These are phyloP conservation scores for Phortica magna DNA, from an alignment of 2,888 invertebrate genomes.

Conservation along the genomic window DNA sequence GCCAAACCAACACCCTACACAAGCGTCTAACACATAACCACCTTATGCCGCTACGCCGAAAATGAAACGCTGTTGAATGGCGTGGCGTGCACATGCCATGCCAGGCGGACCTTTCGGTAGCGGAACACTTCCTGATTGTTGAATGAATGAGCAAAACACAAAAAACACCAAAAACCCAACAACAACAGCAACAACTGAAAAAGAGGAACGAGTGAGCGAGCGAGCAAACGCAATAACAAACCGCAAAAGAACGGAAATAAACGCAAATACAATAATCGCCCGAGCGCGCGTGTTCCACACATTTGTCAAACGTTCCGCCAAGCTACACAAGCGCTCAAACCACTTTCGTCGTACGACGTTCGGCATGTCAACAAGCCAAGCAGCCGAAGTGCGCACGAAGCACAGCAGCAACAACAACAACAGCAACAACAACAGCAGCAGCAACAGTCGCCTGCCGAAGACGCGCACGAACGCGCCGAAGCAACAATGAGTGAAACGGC, in stretches of 20 bases:
- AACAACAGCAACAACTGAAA: background rate
- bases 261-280: constrained; percentile 10
- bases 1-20: constrained; percentile 22
- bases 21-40: background rate
- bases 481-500: constrained; percentile 43
- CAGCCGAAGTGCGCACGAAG: background rate
- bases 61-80: constrained; percentile 49
- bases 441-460: constrained; percentile 27
- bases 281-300: constrained; percentile 18
- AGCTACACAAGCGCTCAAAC: background rate
- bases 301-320: constrained; percentile 8
- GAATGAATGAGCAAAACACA: constrained; percentile 46
- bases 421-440: background rate
- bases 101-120: constrained; percentile 19
- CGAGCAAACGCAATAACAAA: constrained; percentile 6
- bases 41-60: background rate
- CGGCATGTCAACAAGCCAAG: background rate
- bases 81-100: background rate
- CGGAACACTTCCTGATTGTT: constrained; percentile 66
- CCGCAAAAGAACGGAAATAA: constrained; percentile 30
- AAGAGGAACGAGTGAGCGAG: constrained; percentile 1
- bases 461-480: constrained; percentile 31
- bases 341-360: background rate
- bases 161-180: constrained; percentile 8
- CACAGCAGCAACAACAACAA: background rate